These are phyloP conservation scores for Strongylocentrotus purpuratus DNA, from an alignment of 35 echinoderm and acorn worm genomes.

Conservation along the genomic window DNA sequence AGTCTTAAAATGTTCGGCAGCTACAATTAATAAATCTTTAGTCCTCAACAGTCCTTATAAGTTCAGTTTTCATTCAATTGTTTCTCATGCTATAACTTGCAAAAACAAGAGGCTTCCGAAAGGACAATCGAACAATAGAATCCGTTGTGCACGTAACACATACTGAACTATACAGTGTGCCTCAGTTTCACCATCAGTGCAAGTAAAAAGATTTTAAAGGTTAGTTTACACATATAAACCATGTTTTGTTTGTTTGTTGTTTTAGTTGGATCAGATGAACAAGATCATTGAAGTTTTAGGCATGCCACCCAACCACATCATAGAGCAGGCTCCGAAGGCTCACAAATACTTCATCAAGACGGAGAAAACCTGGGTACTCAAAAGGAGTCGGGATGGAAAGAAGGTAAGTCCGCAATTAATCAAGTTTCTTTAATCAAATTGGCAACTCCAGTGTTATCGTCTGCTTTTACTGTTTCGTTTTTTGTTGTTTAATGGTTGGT, in stretches of 20 bases:
- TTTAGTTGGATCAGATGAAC: constrained; percentile 97
- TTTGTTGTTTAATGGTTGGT: not conserved
- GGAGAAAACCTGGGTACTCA: constrained; percentile 78
- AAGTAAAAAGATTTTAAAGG: no score
- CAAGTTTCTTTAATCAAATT: not conserved
- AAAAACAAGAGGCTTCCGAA: no score
- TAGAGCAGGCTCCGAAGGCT: constrained; percentile 95
- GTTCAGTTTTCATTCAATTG: no score
- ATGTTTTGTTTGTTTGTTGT: not conserved
- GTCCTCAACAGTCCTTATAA: no score
- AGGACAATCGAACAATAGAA: no score
- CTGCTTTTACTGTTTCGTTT: not conserved
- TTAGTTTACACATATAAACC: no score
- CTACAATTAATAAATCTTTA: no score
- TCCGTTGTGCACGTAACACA: no score
- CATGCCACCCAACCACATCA: constrained; percentile 81
- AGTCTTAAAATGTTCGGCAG: no score
- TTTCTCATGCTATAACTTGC: no score
- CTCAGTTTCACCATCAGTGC: no score
- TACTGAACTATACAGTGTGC: no score
- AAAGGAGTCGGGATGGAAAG: constrained; percentile 90
- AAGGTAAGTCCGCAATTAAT: constrained; percentile 72
- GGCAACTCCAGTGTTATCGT: not conserved
- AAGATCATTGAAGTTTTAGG: constrained; percentile 97
- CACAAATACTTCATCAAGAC: constrained; percentile 97